Percentiles rank a stretch among this genome's conserved stretches.
These are phyloP conservation scores for Melanotus villosus DNA, from an alignment of 2,888 invertebrate species.

Conservation along the genomic window DNA sequence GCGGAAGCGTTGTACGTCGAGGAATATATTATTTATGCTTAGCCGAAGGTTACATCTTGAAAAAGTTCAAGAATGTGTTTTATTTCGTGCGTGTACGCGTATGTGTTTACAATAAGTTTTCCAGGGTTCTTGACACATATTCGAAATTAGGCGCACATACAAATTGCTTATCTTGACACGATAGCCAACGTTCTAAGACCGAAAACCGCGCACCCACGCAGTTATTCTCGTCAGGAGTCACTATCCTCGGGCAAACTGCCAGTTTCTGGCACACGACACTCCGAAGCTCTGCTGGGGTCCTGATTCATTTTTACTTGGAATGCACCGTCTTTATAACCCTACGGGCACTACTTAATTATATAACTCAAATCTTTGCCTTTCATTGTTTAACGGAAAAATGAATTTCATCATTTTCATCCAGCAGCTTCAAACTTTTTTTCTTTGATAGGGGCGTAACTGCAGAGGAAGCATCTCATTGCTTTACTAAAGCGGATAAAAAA, in stretches of 20 bases:
- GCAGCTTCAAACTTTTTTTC: not conserved
- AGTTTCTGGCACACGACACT: conserved; percentile 60
- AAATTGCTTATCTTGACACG: conserved; percentile 29
- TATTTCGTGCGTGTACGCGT: not conserved
- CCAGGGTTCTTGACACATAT: not conserved
- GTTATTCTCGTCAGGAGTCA: conserved; percentile 58
- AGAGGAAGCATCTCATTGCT: too few species aligned
- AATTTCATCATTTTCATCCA: not conserved
- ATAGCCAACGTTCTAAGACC: conserved; percentile 24
- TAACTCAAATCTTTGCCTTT: conserved; percentile 10
- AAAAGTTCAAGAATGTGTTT: not conserved
- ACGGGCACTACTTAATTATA: conserved; percentile 32
- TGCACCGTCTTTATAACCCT: conserved; percentile 19
- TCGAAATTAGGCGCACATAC: conserved; percentile 15
- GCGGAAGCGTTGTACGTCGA: not conserved
- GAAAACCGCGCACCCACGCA: conserved; percentile 57
- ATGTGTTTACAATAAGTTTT: not conserved
- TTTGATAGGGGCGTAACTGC: too few species aligned
- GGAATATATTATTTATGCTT: not conserved
- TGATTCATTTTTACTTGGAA: conserved; percentile 36
- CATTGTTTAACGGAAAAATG: not conserved
- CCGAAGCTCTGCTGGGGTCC: conserved; percentile 57
- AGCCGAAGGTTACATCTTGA: not conserved
- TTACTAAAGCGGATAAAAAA: too few species aligned
- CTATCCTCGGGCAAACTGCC: conserved; percentile 56